A percentile compares a stretch with the other conserved stretches of the same genome.
Evolutionary conservation across 1,140 invertebrate genomes (phyloP).

Genomic region (Anastatus disparis): DNA sequence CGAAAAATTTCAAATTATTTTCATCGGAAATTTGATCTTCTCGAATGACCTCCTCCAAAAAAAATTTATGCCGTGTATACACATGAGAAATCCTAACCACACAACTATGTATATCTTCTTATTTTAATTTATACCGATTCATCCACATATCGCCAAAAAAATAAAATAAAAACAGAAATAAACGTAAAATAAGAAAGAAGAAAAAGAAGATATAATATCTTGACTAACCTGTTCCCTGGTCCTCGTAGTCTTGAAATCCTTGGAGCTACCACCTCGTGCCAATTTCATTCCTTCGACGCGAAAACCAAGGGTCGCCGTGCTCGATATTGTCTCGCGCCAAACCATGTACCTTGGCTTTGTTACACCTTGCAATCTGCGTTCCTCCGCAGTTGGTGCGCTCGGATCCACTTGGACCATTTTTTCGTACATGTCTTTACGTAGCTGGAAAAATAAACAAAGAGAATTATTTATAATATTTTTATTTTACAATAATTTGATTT

Average conservation of each 20-base stretch:
- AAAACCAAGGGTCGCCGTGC: conserved; percentile 93
- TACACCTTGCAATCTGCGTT: conserved; percentile 87
- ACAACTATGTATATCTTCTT: no score
- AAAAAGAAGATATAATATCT: no score
- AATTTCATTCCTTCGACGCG: conserved; percentile 95
- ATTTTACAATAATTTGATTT: no score
- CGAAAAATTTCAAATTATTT: no score
- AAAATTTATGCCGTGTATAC: no score
- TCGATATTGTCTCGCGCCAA: conserved; percentile 97
- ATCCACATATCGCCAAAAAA: background rate
- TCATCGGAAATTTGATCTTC: no score
- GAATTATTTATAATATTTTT: no score
- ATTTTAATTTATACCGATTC: no score
- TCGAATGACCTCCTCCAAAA: no score
- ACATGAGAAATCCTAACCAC: no score
- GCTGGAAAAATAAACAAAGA: conserved; percentile 65
- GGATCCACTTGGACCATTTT: conserved; percentile 98
- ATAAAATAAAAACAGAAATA: background rate
- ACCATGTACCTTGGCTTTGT: conserved; percentile 97
- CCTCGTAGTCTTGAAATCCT: conserved; percentile 97
- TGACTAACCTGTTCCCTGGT: conserved; percentile 74
- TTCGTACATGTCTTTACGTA: conserved; percentile 89
- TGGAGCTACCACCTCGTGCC: conserved; percentile 86
- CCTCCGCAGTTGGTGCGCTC: conserved; percentile 89
- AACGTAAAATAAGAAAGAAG: no score